Evolutionary conservation across 2,113 vertebrate genomes (phyloP).

Genomic region (Alosa alosa): DNA sequence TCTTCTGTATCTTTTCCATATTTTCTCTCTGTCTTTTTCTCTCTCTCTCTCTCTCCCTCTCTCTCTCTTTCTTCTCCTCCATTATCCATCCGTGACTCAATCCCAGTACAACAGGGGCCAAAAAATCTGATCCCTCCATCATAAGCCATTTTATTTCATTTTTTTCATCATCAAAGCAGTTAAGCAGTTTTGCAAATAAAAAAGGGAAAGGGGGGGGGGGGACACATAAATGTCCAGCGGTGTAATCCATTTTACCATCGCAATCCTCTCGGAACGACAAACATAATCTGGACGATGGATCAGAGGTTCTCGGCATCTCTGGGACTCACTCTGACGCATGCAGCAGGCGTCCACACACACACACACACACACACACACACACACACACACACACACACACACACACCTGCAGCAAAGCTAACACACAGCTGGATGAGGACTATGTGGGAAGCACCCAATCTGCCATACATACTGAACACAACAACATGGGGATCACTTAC

Average conservation of each 20-base stretch:
- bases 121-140: constrained; percentile 35
- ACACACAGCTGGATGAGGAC: background rate
- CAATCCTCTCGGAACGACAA: constrained; percentile 68
- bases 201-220: background rate
- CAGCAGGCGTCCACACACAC: constrained; percentile 4
- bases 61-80: background rate
- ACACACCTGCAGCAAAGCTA: background rate
- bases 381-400: background rate
- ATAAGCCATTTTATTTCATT: background rate
- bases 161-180: constrained; percentile 49
- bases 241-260: constrained; percentile 63
- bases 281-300: constrained; percentile 55
- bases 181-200: constrained; percentile 59
- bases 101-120: constrained; percentile 31
- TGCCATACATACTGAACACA: background rate
- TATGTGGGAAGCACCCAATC: background rate
- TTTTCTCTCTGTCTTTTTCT: background rate
- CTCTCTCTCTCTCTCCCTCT: background rate
- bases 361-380: background rate
- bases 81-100: constrained; percentile 30
- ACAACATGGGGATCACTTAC: background rate
- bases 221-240: constrained; percentile 53
- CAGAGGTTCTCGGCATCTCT: constrained; percentile 44
- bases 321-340: constrained; percentile 33
- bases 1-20: background rate